Conservation (phyloP, 2,797 vertebrate genomes). For the Petrocephalus sullivani region DNA sequence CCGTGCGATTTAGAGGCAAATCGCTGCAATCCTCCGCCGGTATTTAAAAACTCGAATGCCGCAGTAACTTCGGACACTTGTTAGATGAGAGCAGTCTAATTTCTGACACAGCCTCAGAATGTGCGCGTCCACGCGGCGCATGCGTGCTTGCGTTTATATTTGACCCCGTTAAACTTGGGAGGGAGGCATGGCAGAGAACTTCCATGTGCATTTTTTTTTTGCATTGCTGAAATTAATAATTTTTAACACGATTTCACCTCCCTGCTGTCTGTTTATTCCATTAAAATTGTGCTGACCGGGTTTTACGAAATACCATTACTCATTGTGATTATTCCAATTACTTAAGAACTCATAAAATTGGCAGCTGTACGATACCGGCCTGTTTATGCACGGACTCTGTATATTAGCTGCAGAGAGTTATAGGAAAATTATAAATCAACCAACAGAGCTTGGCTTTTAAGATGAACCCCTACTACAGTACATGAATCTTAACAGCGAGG, state of each 20-base stretch:
- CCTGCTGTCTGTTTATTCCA: background rate
- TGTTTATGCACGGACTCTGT: background rate
- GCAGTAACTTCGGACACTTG: background rate
- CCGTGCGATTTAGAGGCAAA: background rate
- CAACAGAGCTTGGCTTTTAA: background rate
- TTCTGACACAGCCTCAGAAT: background rate
- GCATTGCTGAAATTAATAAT: background rate
- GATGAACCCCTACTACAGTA: background rate
- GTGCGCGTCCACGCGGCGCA: background rate
- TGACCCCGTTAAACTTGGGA: background rate
- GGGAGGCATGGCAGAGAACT: background rate
- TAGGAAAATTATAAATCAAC: conserved; percentile 12
- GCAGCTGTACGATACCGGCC: background rate
- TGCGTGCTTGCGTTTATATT: background rate
- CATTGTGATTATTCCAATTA: conserved; percentile 8
- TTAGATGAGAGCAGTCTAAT: background rate
- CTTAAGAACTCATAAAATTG: background rate
- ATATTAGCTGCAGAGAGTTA: conserved; percentile 9
- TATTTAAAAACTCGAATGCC: background rate
- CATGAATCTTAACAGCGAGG: background rate
- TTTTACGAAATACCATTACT: background rate
- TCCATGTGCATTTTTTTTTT: background rate
- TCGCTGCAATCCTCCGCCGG: background rate
- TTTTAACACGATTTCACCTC: background rate
- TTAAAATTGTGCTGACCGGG: background rate